Percentiles rank a stretch among this genome's conserved stretches.
phyloP scores from a whole-genome alignment of 2,888 invertebrate species.

The Shargacucullia verbasci region DNA sequence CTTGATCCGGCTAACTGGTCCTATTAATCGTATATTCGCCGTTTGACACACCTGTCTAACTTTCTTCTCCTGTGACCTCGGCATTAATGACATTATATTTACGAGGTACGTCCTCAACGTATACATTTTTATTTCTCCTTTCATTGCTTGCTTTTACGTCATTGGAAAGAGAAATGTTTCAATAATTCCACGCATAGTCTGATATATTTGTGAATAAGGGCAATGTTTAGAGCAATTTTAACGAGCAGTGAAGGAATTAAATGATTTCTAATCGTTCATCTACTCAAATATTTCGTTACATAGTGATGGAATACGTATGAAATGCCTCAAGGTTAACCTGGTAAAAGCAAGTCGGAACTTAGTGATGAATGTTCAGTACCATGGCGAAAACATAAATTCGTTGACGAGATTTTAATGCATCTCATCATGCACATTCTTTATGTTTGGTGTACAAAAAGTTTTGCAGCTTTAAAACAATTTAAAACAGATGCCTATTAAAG shows the following conservation, averaged over 20 bases:
- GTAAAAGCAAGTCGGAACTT: conserved; percentile 16
- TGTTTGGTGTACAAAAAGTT: not conserved
- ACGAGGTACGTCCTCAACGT: conserved; percentile 5
- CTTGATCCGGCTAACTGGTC: conserved; percentile 16
- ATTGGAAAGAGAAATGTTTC: conserved; percentile 14
- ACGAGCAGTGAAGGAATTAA: conserved; percentile 12
- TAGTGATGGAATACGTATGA: conserved; percentile 3
- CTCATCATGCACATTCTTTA: conserved; percentile 15
- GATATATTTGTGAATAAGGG: conserved; percentile 2
- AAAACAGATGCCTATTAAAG: not conserved
- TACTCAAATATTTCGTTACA: conserved; percentile 6
- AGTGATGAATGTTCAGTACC: conserved; percentile 11
- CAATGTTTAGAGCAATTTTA: conserved; percentile 31
- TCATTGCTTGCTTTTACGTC: conserved; percentile 2
- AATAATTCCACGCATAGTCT: conserved; percentile 7
- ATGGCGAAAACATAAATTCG: conserved; percentile 2
- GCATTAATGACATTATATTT: conserved; percentile 1
- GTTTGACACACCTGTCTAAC: conserved; percentile 27
- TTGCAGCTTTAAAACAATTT: not conserved
- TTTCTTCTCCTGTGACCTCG: conserved; percentile 35
- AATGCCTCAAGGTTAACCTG: conserved; percentile 25
- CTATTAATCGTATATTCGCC: conserved; percentile 31
- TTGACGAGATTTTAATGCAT: conserved; percentile 7
- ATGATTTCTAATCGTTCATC: conserved; percentile 14
- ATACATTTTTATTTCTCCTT: conserved; percentile 6